Evolutionary conservation across 1,140 invertebrate genomes (phyloP).

Genomic region (Papilio xuthus): DNA sequence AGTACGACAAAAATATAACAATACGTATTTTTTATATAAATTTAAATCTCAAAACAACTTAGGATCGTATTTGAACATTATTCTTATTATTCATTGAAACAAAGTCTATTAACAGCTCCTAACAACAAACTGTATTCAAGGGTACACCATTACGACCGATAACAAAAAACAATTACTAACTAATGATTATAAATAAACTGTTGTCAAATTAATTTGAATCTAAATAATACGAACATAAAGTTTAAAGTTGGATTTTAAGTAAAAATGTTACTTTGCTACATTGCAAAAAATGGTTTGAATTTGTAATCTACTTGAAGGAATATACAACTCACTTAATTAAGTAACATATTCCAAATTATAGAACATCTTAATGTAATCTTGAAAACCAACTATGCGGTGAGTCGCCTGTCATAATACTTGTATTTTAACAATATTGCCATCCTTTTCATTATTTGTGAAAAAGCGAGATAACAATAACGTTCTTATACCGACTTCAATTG

Average conservation of each 20-base stretch:
- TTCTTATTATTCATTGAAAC: neutral
- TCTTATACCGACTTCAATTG: too few relatives aligned
- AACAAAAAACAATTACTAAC: slow-evolving; percentile 11
- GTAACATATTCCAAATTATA: neutral
- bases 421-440: neutral
- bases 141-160: slow-evolving; percentile 3
- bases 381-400: neutral
- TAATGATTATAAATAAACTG: neutral
- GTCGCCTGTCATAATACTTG: neutral
- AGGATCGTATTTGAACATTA: neutral
- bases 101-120: neutral
- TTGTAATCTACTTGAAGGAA: neutral
- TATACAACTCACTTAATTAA: neutral
- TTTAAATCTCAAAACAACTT: neutral
- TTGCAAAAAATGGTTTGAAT: neutral
- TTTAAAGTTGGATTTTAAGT: neutral
- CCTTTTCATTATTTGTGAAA: neutral
- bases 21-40: too few relatives aligned
- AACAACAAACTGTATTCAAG: slow-evolving; percentile 7
- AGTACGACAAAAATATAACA: neutral
- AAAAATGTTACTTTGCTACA: neutral
- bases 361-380: neutral
- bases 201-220: neutral
- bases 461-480: neutral
- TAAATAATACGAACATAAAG: neutral